Evolutionary conservation across 2,113 vertebrate genomes (phyloP), one percentile per base, ranked within the genome.

Genomic region (Lampris megalopsis): DNA sequence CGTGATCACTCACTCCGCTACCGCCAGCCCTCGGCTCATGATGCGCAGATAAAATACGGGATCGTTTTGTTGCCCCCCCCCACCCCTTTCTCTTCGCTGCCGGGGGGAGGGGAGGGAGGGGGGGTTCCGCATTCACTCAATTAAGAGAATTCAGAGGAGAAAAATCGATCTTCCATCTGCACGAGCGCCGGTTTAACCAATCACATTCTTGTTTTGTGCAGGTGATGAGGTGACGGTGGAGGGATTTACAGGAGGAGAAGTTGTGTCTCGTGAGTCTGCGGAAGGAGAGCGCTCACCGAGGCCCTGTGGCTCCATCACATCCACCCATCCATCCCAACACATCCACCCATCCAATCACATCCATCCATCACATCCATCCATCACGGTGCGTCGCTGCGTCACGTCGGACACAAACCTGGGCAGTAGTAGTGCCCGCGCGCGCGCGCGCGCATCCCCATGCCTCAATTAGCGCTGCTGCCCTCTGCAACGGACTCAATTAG

Each of bases 111-210:
- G 95, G 6, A 5, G 1, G 42, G 5, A 7, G 2, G 35, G 91
- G 84, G 53, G 88, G 92, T 94, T 95, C 94, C 94, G 94, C 94
- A 95, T 96, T 96, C 96, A 96, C 95, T 97, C 95, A 96, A 95
- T 97, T 97, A 96, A 24, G 95, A 97, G 96, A 96, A 96, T 96
- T 97, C 95, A 96, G 94, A 96, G 95, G 95, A 96, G 95, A 96
- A 96, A 86, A 78, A 99, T 99, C 96, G 96, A 97, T 98, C 95
- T 96, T 95, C 96, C 95, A 96, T 97, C 96, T 96, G 95, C 96
- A 97, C 94, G 94, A 95, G 96, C 96, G 94, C 95, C 95, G 94
- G 91, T 93, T 97, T 96, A 97, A 98, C 96, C 96, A 97, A 97
- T 97, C 95, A 96, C 94, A 97, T 95, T 96, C 96, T 96, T 95